A percentile compares a stretch with the other conserved stretches of the same genome.
These are phyloP conservation scores for Agrenia bidenticulata DNA, from an alignment of 2,888 invertebrate species.

Conservation along the genomic window DNA sequence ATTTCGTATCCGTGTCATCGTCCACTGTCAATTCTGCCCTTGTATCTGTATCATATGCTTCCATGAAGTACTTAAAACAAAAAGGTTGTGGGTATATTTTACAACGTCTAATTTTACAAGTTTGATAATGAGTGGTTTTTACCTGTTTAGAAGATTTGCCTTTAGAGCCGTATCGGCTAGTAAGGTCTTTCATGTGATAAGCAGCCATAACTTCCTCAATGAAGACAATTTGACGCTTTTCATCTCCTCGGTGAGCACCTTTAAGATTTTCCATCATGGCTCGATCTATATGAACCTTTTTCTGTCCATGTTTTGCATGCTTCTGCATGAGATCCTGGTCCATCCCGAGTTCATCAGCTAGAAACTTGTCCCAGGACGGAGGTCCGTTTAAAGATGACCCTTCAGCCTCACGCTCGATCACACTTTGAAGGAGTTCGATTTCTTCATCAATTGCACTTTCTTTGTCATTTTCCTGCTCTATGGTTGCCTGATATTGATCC, in stretches of 20 bases:
- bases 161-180: slow-evolving; percentile 35
- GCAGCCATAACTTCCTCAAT: slow-evolving; percentile 39
- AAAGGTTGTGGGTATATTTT: no score
- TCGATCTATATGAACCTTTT: slow-evolving; percentile 23
- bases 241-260: slow-evolving; percentile 9
- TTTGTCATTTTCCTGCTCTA: no score
- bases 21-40: background rate
- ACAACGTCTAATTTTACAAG: no score
- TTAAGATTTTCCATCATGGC: slow-evolving; percentile 15
- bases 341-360: background rate
- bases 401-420: no score
- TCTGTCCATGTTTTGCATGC: slow-evolving; percentile 15
- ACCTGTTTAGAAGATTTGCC: slow-evolving; percentile 41
- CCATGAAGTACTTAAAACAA: slow-evolving; percentile 24
- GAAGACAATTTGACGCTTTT: slow-evolving; percentile 18
- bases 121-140: no score
- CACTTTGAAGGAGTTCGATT: no score
- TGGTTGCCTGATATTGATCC: no score
- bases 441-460: no score
- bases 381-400: no score
- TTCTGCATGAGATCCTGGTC: slow-evolving; percentile 18
- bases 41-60: slow-evolving; percentile 27
- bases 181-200: slow-evolving; percentile 39
- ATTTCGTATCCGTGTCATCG: background rate
- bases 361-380: background rate